phyloP scores from a whole-genome alignment of 2,797 vertebrate species.

The Scomberomorus guttatus region DNA sequence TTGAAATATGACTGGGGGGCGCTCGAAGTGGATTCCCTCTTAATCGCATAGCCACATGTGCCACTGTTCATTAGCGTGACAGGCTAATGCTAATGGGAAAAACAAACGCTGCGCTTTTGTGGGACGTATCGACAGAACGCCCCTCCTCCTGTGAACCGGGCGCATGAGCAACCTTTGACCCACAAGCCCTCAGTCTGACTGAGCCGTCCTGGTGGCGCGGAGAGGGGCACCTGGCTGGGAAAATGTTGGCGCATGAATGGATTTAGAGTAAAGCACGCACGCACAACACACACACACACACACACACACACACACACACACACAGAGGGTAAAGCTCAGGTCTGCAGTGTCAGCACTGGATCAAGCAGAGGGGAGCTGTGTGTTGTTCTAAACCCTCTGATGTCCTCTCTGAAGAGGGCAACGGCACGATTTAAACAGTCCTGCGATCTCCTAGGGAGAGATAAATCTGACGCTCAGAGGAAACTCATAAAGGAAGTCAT shows the following conservation, averaged over 20 bases:
- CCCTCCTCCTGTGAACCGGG: slow-evolving; percentile 27
- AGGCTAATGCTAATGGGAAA: slow-evolving; percentile 72
- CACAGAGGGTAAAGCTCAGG: slow-evolving; percentile 47
- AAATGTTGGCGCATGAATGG: slow-evolving; percentile 32
- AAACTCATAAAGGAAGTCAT: slow-evolving; percentile 11
- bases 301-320: slow-evolving; percentile 39
- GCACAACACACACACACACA: slow-evolving; percentile 5
- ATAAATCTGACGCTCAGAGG: slow-evolving; percentile 33
- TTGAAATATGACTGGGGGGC: slow-evolving; percentile 32
- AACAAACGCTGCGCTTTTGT: slow-evolving; percentile 64
- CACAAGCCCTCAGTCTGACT: slow-evolving; percentile 18
- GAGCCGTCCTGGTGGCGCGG: neutral
- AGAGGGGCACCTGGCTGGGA: slow-evolving; percentile 50
- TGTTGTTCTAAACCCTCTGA: slow-evolving; percentile 46
- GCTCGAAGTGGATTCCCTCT: neutral
- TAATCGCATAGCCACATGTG: slow-evolving; percentile 71
- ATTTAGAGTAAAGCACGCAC: neutral
- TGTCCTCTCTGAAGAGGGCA: slow-evolving; percentile 24
- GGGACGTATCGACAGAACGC: slow-evolving; percentile 28
- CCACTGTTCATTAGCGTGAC: slow-evolving; percentile 64
- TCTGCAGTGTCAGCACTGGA: slow-evolving; percentile 65
- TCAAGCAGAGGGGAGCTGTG: slow-evolving; percentile 41
- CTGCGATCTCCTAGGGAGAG: slow-evolving; percentile 26
- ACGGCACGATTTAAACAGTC: slow-evolving; percentile 20
- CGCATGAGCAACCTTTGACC: slow-evolving; percentile 71